Evolutionary conservation across 2,888 invertebrate genomes (phyloP).

Genomic region (Girardia tigrina): DNA sequence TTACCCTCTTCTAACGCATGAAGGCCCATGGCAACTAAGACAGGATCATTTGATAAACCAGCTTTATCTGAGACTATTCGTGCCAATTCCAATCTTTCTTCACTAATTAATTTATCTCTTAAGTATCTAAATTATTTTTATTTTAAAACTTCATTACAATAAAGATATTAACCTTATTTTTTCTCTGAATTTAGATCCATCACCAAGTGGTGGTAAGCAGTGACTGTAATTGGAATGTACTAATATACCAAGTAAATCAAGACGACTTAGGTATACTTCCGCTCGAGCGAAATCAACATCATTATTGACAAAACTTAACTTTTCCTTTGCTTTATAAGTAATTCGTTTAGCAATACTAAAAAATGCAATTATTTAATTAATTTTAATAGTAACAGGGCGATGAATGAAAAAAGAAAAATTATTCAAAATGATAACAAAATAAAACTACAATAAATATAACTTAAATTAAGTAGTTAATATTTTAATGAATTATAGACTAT

Average conservation of each 20-base stretch:
- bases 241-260: neutral
- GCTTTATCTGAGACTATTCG: neutral
- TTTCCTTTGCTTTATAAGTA: neutral
- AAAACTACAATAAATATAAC: neutral
- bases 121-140: neutral
- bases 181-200: slow-evolving; percentile 1
- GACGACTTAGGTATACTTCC: slow-evolving; percentile 23
- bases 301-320: neutral
- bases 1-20: slow-evolving; percentile 8
- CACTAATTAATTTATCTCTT: neutral
- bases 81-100: slow-evolving; percentile 24
- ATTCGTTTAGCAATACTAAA: neutral
- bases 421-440: neutral
- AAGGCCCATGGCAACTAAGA: neutral
- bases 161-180: neutral
- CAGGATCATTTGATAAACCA: neutral
- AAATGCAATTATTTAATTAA: neutral
- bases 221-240: slow-evolving; percentile 14
- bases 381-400: too few relatives aligned
- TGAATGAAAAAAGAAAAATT: too few relatives aligned
- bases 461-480: too few relatives aligned
- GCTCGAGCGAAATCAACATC: neutral
- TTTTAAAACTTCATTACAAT: too few relatives aligned
- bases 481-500: too few relatives aligned
- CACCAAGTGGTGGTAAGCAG: neutral